Evolutionary conservation across 2,797 vertebrate genomes (phyloP), one percentile per base, ranked within the genome.

Genomic region (Gymnothorax reevesii): DNA sequence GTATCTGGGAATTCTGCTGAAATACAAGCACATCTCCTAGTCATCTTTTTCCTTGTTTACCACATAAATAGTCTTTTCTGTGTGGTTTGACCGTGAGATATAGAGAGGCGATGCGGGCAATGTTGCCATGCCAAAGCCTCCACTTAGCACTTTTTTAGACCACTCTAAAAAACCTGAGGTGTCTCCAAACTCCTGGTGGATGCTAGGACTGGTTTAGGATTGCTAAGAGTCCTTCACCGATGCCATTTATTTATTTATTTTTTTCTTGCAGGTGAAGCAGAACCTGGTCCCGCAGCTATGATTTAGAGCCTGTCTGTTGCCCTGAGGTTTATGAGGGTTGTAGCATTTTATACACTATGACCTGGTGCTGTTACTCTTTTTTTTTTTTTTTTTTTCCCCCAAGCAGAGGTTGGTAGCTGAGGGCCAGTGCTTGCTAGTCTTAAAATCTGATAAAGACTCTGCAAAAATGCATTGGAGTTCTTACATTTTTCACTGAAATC

Each of bases 1-100:
- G 49, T 55, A 52, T n/a, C 52, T 22, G 77, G 64, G 64, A n/a
- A 54, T 55, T 54, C 7, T 9, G 20, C 73, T 49, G 42, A 17
- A 77, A 77, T 54, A 80, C 77, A 54, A 52, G 49, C 4, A 33
- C 25, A 5, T 33, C 13, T 75, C 71, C 27, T 10, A 13, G 20
- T 25, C 9, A 8, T 20, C 20, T 54, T 52, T 80, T 3, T 52
- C 77, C 42, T 52, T 22, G 20, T 22, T 80, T 55, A 20, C 77
- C 7, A 25, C 12, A 80, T 80, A 49, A 80, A 54, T 80, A 7
- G 55, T 80, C 49, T 54, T 49, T 42, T 20, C 42, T 80, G 17
- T 80, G 49, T n/a, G 52, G 49, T 80, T 49, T 55, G 52, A 22
- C 12, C 55, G 77, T 55, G 77, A 80, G 77, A 80, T 80, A 80